Evolutionary conservation across 2,888 invertebrate species (phyloP).

Genomic region (Chalcosyrphus nemorum): DNA sequence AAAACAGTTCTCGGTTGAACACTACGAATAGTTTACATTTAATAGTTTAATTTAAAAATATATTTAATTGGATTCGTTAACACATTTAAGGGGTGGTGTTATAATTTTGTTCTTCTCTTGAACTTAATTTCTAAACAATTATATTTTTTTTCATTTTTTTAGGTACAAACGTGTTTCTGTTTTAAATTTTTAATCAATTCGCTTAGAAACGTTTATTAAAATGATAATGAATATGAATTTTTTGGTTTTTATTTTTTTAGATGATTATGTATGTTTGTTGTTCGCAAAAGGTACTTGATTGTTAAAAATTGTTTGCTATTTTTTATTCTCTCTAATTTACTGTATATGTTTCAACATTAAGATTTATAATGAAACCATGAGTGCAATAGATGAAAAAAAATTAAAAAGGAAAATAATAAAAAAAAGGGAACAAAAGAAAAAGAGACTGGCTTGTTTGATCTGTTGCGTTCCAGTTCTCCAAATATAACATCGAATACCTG

Average conservation of each 20-base stretch:
- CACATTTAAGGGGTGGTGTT: not conserved
- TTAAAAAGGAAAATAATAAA: not conserved
- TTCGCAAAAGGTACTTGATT: slow-evolving; percentile 41
- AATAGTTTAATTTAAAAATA: slow-evolving; percentile 1
- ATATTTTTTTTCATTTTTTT: slow-evolving; percentile 1
- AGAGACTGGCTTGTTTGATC: too few species aligned
- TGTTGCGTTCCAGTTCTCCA: too few species aligned
- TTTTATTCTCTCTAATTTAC: too few species aligned
- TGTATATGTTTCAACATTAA: not conserved
- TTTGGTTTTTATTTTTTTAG: not conserved
- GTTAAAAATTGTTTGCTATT: not conserved
- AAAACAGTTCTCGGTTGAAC: too few species aligned
- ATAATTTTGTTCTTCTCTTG: not conserved
- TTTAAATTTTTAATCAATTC: slow-evolving; percentile 1
- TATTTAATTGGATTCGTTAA: not conserved
- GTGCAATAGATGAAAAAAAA: slow-evolving; percentile 26
- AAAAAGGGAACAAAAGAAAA: not conserved
- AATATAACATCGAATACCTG: too few species aligned
- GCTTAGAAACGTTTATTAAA: not conserved
- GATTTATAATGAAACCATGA: slow-evolving; percentile 22
- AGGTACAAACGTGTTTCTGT: slow-evolving; percentile 34
- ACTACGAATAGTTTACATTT: not conserved
- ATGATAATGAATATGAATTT: slow-evolving; percentile 3
- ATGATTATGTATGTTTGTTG: slow-evolving; percentile 29
- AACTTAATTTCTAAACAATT: slow-evolving; percentile 6